Evolutionary conservation across 1,140 invertebrate genomes (phyloP), one percentile per base, ranked within the genome.

Genomic region (Ctenoplectra terminalis): DNA sequence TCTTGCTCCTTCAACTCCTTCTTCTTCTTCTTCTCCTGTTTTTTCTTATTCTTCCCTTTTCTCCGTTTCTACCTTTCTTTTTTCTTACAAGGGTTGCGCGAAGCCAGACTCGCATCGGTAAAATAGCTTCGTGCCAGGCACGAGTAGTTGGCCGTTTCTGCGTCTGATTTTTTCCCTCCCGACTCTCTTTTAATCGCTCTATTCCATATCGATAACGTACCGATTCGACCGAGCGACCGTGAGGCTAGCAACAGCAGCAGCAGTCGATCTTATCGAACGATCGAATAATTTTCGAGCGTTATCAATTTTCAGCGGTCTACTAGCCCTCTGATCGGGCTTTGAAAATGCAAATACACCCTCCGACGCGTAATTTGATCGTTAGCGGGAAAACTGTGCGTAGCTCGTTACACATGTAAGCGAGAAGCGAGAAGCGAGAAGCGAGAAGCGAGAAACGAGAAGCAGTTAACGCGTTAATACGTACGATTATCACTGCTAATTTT

Each of bases 401-500:
- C 29, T 60, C 60, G 20, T 11, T 37, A 31, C 23, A 11, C 34
- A 13, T 40, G 40, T 4, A 5, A 4, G 40, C 4, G 9, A 40
- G 4, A 9, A 40, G 9, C 40, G 20, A 17, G 20, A 23, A 8
- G 17, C 23, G 52, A n/a, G 52, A 20, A n/a, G 17, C 52, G 20
- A n/a, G n/a, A n/a, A n/a, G n/a, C n/a, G 37, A 2, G 66, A 73
- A 80, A 83, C 77, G 54, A 46, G 64, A 76, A 52, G 82, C 72
- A 74, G 82, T 73, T 58, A 82, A 77, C 73, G 66, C 82, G 75
- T 82, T 82, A 64, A 76, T 75, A 67, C 70, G 82, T 23, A 40
- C 80, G 56, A 83, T 64, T 76, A 64, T 63, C 64, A 17, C 72
- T 64, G 82, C 71, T 81, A 48, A 60, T 82, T 84, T 84, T 84